Conservation (phyloP, 2,797 vertebrate species). For the Cichlasoma orientale region DNA sequence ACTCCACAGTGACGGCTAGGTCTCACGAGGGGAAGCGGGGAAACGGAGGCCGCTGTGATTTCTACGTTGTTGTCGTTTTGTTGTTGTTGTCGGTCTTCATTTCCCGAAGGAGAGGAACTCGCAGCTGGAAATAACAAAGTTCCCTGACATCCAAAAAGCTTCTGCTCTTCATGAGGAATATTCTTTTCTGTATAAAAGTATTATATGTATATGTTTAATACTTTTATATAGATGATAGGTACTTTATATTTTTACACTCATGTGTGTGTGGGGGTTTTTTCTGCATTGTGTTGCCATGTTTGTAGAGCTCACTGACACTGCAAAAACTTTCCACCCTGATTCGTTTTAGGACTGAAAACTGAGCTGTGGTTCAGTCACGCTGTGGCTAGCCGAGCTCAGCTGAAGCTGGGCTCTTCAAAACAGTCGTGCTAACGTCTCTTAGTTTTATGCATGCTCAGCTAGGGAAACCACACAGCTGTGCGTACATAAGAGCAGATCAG, state of each 20-base stretch:
- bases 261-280: constrained; percentile 4
- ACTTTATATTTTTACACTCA: constrained; percentile 68
- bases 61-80: constrained; percentile 10
- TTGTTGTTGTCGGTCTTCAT: constrained; percentile 29
- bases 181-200: background rate
- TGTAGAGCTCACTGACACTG: background rate
- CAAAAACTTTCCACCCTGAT: too few species aligned
- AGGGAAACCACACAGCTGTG: background rate
- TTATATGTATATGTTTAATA: background rate
- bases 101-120: constrained; percentile 41
- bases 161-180: background rate
- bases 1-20: background rate
- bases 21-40: background rate
- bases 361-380: background rate
- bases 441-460: background rate
- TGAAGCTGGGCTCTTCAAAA: too few species aligned
- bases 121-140: background rate
- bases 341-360: background rate
- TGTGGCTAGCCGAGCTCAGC: background rate
- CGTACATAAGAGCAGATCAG: background rate
- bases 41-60: background rate
- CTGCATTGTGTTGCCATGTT: constrained; percentile 13
- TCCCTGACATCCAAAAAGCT: constrained; percentile 23
- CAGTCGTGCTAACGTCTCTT: too few species aligned
- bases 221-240: background rate